Base-by-base conservation (phyloP, 2,113 vertebrate species). In the Varanus salvator region DNA sequence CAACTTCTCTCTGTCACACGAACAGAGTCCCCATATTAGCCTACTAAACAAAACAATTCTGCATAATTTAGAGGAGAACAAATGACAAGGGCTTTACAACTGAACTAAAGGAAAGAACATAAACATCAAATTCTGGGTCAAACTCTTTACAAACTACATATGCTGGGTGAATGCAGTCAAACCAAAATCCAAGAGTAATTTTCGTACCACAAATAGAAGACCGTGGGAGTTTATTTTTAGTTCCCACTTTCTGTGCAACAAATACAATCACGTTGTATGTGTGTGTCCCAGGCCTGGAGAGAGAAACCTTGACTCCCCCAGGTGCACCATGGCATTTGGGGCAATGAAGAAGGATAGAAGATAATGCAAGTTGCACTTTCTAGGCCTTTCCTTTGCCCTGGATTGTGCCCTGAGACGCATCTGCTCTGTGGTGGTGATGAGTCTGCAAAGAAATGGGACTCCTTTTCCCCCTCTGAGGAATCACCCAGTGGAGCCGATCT, bases 41-140 rank as follows among this genome's bases (percentile, higher is more conserved):
- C 86, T 80, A 87, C 94, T 95, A 94, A 95, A 96, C 92, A 94
- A 94, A 93, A 93, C 93, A 93, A 93, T 95, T 84, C 87, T 69
- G 90, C 87, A 89, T 94, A 94, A 95, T 96, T 95, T 95, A 96
- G 90, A 92, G 93, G 90, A 94, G 92, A 91, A 89, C 7, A 92
- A 95, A 93, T 90, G 85, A 94, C 81, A 85, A 88, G 80, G 88
- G 71, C 48, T 80, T 85, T 81, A 7, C 75, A 94, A 89, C 25
- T 81, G 88, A 57, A 48, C 44, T 34, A 3, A 69, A 69, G 69
- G 38, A 80, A 64, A 27, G 27, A 27, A 54, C 66, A 34, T 60
- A 17, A 72, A 84, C 75, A 84, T 75, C 71, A 69, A n/a, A 87
- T 94, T 89, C 78, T 85, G 4, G 71, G 84, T 84, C 72, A 44